These are phyloP conservation scores for rat (Rattus norvegicus) DNA, from an alignment of 2,113 vertebrate species.

Conservation along the genomic window DNA sequence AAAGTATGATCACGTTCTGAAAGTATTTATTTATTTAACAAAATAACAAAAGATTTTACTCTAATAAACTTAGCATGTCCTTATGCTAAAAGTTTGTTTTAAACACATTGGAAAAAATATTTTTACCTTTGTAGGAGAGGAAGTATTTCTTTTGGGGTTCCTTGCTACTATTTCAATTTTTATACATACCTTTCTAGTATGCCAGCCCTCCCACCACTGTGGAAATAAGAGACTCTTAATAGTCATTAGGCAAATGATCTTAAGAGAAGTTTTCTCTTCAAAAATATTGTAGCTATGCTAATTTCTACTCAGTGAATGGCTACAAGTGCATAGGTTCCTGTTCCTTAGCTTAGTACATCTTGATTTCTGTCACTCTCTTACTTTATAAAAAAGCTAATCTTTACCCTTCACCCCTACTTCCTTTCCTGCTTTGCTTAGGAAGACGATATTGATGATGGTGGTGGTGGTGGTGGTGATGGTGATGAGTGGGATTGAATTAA, in stretches of 20 bases:
- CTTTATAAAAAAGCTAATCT: background rate
- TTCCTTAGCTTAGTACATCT: background rate
- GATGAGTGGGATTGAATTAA: background rate
- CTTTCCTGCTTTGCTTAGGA: background rate
- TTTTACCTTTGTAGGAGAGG: background rate
- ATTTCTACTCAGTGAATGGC: background rate
- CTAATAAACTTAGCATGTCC: background rate
- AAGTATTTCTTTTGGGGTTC: background rate
- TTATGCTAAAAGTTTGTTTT: background rate
- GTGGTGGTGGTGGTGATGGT: background rate
- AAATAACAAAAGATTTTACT: background rate
- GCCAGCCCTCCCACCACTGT: background rate
- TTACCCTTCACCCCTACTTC: background rate
- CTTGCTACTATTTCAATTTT: background rate
- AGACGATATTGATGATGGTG: background rate
- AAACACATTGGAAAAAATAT: background rate
- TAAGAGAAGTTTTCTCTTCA: background rate
- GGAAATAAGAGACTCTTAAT: background rate
- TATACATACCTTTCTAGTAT: background rate
- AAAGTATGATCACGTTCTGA: conserved; percentile 32
- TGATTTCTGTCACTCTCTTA: background rate
- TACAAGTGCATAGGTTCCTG: background rate
- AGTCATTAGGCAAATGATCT: background rate
- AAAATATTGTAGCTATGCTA: background rate
- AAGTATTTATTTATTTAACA: background rate